Conservation (phyloP, 2,797 vertebrate genomes). For the Poeciliopsis presidionis region DNA sequence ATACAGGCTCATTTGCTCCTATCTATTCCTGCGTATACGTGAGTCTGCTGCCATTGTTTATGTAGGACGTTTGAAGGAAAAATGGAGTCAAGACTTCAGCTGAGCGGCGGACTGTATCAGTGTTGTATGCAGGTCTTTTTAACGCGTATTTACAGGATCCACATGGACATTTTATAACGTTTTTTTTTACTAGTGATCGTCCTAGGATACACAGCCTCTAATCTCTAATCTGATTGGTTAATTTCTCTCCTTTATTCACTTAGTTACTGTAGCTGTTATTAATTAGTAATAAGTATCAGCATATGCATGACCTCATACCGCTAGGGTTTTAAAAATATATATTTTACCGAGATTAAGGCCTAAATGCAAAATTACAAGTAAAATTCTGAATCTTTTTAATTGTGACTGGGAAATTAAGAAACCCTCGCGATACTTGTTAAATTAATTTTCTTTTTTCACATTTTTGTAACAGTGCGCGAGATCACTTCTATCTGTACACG, state of each 20-base stretch:
- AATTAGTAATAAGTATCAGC: neutral
- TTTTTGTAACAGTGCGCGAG: neutral
- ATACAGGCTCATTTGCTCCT: neutral
- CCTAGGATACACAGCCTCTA: neutral
- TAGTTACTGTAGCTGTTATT: neutral
- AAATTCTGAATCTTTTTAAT: neutral
- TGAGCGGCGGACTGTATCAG: neutral
- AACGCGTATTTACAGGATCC: neutral
- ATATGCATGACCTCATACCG: neutral
- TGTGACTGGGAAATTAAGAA: neutral
- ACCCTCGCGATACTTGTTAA: neutral
- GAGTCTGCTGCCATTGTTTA: neutral
- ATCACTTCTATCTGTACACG: neutral
- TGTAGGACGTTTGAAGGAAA: neutral
- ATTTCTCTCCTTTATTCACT: neutral
- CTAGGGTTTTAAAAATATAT: neutral
- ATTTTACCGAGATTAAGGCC: neutral
- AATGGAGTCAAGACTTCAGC: neutral
- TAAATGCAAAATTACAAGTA: neutral
- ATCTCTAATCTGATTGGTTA: constrained; percentile 17
- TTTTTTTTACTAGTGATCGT: neutral
- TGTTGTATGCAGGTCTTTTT: neutral
- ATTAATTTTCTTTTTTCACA: neutral
- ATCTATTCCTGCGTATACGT: neutral
- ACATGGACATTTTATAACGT: neutral